Conservation (phyloP, 2,113 vertebrate species). For the Festucalex cinctus region DNA sequence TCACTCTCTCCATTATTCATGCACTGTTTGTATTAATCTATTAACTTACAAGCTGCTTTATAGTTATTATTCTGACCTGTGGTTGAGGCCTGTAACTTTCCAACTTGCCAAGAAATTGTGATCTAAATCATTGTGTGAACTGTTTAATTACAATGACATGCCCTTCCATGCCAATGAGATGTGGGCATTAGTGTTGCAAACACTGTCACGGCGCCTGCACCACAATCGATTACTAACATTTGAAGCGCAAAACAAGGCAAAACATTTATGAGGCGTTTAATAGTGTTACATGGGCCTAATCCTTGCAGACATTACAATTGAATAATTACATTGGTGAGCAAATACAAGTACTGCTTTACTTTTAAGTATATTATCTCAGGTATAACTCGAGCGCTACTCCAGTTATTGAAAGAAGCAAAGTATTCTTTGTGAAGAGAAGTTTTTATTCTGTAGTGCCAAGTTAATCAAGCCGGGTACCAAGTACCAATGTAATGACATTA, state of each 20-base stretch:
- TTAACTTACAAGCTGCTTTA: background rate
- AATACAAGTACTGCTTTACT: background rate
- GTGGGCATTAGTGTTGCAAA: constrained; percentile 18
- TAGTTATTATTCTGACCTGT: background rate
- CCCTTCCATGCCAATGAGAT: constrained; percentile 23
- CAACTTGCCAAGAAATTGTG: background rate
- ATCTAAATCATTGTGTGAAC: background rate
- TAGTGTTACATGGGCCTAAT: background rate
- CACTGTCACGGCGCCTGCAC: constrained; percentile 16
- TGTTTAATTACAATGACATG: constrained; percentile 14
- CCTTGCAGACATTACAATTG: background rate
- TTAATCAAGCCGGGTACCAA: background rate
- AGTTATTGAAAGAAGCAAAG: background rate
- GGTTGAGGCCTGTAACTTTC: background rate
- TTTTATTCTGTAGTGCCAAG: background rate
- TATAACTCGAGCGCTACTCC: background rate
- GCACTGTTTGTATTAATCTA: background rate
- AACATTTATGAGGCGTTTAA: background rate
- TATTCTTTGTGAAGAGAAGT: background rate
- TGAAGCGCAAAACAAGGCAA: constrained; percentile 9
- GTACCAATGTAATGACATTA: too few species aligned
- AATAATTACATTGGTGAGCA: background rate
- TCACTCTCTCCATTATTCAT: background rate
- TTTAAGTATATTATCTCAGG: background rate
- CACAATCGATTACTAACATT: constrained; percentile 24